Percentiles rank a stretch among this genome's conserved stretches.
Evolutionary conservation across 2,113 vertebrate species (phyloP).

Genomic region (Psilopogon haemacephalus): DNA sequence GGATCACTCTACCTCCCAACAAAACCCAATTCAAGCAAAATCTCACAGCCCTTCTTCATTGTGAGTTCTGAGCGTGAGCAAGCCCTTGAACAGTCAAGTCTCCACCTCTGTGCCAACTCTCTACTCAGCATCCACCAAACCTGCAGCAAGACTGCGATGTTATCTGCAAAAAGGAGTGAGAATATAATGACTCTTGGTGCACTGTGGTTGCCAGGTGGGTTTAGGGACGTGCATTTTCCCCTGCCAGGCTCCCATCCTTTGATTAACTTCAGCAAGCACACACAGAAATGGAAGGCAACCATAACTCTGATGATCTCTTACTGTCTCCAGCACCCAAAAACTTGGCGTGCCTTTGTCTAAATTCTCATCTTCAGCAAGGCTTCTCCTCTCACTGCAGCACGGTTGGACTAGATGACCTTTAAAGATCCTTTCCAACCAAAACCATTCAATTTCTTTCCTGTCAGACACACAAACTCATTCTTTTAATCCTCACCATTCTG

Average conservation of each 20-base stretch:
- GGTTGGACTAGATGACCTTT: no score
- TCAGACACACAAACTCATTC: neutral
- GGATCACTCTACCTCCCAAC: neutral
- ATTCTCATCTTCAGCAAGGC: neutral
- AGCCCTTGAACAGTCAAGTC: neutral
- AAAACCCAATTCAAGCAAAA: neutral
- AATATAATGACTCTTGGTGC: neutral
- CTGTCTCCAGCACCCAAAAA: neutral
- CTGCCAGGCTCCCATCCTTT: neutral
- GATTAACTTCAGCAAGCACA: neutral
- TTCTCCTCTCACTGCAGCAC: no score
- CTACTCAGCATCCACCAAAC: neutral
- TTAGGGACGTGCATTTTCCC: fast-evolving
- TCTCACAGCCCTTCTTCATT: neutral
- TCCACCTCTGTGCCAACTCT: neutral
- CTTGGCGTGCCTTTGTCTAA: neutral
- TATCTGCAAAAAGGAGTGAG: neutral
- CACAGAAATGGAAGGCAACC: neutral
- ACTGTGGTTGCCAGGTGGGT: neutral
- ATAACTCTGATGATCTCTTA: neutral
- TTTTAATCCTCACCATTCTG: neutral
- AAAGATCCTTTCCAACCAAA: no score
- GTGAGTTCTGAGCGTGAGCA: fast-evolving
- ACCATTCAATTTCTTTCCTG: neutral
- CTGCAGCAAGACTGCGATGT: fast-evolving